These are phyloP conservation scores for Arenaria interpres DNA, from an alignment of 2,113 vertebrate genomes.

Conservation along the genomic window DNA sequence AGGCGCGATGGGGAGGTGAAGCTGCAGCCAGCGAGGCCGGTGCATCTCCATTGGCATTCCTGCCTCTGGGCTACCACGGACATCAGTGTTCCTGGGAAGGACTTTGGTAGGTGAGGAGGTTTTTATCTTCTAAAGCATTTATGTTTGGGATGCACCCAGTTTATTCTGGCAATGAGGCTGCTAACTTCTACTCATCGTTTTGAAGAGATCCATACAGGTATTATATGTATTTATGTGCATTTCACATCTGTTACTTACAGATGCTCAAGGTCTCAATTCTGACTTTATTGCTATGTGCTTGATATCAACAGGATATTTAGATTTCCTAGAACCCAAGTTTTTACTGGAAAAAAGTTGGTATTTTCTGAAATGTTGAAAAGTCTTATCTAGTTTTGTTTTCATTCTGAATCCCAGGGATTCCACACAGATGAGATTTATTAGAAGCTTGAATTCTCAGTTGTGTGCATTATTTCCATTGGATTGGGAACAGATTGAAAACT, in stretches of 20 bases:
- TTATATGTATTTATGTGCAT: not conserved
- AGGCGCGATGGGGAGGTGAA: not conserved
- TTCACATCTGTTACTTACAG: not conserved
- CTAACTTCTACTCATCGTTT: not conserved
- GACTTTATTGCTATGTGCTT: not conserved
- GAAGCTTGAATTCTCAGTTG: not conserved
- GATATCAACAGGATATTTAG: not conserved
- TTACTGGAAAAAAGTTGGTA: not conserved
- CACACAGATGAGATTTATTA: not conserved
- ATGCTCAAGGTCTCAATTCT: not conserved
- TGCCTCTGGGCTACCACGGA: fast-evolving
- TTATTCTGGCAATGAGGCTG: not conserved
- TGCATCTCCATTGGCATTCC: not conserved
- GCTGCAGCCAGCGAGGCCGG: not conserved
- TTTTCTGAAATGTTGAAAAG: not conserved
- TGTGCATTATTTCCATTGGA: not conserved
- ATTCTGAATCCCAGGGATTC: not conserved
- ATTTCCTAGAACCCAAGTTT: not conserved
- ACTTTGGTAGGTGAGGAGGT: not conserved
- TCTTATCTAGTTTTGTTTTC: not conserved
- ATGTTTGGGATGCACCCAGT: not conserved
- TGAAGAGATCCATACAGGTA: not conserved
- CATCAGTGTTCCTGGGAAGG: not conserved
- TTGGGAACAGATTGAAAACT: not conserved
- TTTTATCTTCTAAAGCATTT: not conserved